Evolutionary conservation across 2,113 vertebrate genomes (phyloP).

Genomic region (Phoxinus phoxinus): DNA sequence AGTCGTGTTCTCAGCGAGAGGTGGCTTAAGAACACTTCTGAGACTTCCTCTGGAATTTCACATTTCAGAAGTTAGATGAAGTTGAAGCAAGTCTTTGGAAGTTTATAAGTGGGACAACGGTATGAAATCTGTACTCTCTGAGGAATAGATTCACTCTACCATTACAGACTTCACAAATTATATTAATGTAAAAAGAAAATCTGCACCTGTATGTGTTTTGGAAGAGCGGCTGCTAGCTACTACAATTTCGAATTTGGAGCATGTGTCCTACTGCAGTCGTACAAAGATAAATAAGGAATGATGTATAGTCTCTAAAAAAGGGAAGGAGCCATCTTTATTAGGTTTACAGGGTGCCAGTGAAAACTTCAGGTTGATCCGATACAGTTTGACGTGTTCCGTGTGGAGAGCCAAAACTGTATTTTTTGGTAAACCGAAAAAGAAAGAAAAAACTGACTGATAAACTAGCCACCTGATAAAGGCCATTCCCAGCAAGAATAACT

Average conservation of each 20-base stretch:
- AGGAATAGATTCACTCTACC: background rate
- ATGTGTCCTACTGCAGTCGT: background rate
- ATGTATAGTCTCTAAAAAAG: background rate
- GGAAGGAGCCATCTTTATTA: constrained; percentile 33
- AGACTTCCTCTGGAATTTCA: constrained; percentile 19
- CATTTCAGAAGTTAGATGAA: constrained; percentile 39
- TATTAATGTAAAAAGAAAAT: background rate
- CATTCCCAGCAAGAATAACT: background rate
- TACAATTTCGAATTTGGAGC: background rate
- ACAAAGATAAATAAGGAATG: constrained; percentile 39
- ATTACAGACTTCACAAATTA: background rate
- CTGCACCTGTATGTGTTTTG: constrained; percentile 8
- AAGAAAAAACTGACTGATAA: background rate
- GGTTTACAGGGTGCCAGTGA: background rate
- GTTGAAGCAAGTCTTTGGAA: constrained; percentile 5
- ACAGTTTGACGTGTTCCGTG: background rate
- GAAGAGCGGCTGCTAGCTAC: background rate
- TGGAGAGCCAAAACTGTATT: background rate
- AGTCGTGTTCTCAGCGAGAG: constrained; percentile 15
- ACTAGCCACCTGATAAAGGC: background rate
- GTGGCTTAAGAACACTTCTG: constrained; percentile 40
- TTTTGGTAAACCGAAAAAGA: background rate
- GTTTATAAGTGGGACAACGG: constrained; percentile 14
- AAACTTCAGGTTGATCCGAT: constrained; percentile 11
- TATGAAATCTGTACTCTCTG: background rate